phyloP scores from a whole-genome alignment of 2,888 invertebrate genomes.

The Melinopterus prodromus region DNA sequence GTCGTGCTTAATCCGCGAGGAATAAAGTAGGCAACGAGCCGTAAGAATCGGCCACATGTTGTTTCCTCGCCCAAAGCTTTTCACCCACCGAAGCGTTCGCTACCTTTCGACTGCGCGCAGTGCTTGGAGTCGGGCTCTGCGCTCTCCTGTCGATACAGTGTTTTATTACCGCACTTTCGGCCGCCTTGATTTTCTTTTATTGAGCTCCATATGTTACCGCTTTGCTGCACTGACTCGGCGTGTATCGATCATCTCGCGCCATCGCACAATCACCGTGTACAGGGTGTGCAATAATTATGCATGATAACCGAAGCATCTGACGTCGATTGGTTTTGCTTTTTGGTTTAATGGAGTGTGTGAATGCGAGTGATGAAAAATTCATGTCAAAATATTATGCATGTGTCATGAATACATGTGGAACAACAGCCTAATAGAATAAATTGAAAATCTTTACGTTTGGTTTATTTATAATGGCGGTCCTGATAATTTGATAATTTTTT shows the following conservation, averaged over 20 bases:
- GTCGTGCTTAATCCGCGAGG: conserved; percentile 33
- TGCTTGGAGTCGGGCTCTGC: conserved; percentile 15
- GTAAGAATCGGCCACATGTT: conserved; percentile 59
- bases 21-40: conserved; percentile 54
- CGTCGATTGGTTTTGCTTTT: background rate
- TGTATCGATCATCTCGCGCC: background rate
- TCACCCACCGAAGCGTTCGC: conserved; percentile 30
- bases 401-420: too few relatives aligned
- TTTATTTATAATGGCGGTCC: too few relatives aligned
- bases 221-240: background rate
- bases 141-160: conserved; percentile 50
- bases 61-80: background rate
- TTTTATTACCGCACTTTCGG: conserved; percentile 52
- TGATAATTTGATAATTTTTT: too few relatives aligned
- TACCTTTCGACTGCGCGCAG: conserved; percentile 25
- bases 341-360: too few relatives aligned
- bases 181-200: conserved; percentile 55
- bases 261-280: background rate
- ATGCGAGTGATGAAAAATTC: too few relatives aligned
- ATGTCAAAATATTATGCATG: too few relatives aligned
- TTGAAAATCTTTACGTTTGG: too few relatives aligned
- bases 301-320: background rate
- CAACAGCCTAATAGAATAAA: too few relatives aligned
- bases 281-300: background rate
- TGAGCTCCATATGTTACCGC: conserved; percentile 53